Evolutionary conservation across 2,113 vertebrate species (phyloP).

Genomic region (Phoxinus phoxinus): DNA sequence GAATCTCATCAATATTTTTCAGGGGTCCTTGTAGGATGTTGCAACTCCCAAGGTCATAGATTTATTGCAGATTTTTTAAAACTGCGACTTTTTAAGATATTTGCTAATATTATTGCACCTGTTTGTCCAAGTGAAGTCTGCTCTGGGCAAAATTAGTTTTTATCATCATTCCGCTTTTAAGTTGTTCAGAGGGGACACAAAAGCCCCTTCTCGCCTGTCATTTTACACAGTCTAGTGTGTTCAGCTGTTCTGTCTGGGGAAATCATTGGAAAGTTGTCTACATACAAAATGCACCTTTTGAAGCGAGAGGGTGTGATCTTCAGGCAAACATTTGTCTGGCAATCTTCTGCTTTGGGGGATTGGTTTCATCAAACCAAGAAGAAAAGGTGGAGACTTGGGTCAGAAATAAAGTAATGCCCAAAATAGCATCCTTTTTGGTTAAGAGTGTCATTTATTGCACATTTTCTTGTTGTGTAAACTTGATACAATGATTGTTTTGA

Average conservation of each 20-base stretch:
- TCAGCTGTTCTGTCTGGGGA: conserved; percentile 70
- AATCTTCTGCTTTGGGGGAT: conserved; percentile 44
- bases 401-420: conserved; percentile 39
- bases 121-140: conserved; percentile 73
- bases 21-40: conserved; percentile 59
- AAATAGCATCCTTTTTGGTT: conserved; percentile 25
- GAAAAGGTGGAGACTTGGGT: conserved; percentile 19
- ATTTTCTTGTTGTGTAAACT: not conserved
- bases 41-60: conserved; percentile 57
- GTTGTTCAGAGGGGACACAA: conserved; percentile 70
- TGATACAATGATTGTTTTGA: not conserved
- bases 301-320: conserved; percentile 62
- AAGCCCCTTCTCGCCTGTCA: conserved; percentile 74
- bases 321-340: conserved; percentile 63
- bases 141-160: conserved; percentile 77
- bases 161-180: conserved; percentile 71
- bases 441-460: not conserved
- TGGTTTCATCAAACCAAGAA: conserved; percentile 47
- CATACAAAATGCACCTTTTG: conserved; percentile 68
- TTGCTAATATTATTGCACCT: conserved; percentile 75
- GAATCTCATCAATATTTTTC: conserved; percentile 66
- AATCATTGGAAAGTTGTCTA: conserved; percentile 74
- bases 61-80: conserved; percentile 61
- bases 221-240: conserved; percentile 67
- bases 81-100: conserved; percentile 64